A percentile compares a stretch with the other conserved stretches of the same genome.
phyloP scores from a whole-genome alignment of 1,140 invertebrate species.

The Apis dorsata region DNA sequence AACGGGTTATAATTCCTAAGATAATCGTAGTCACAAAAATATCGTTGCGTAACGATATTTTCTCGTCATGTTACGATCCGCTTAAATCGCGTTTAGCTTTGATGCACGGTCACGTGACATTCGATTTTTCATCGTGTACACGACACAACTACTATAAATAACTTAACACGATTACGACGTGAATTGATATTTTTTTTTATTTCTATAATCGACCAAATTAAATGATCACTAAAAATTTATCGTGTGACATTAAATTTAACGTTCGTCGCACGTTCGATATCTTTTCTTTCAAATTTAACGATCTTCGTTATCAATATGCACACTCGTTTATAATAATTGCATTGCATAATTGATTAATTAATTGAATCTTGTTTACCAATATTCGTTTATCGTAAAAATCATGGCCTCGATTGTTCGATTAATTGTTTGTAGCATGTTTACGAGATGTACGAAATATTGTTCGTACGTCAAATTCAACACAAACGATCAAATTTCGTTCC shows the following conservation, averaged over 20 bases:
- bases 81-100: neutral
- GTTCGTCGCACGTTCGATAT: neutral
- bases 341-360: constrained; percentile 1
- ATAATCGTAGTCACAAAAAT: neutral
- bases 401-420: neutral
- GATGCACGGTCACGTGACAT: neutral
- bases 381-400: neutral
- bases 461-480: neutral
- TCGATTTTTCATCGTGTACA: neutral
- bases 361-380: constrained; percentile 7
- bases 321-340: neutral
- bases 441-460: neutral
- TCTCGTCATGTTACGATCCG: neutral
- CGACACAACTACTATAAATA: neutral
- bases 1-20: neutral
- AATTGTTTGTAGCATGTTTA: neutral
- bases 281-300: constrained; percentile 3
- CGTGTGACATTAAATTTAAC: neutral
- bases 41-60: neutral
- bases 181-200: too few relatives aligned
- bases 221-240: neutral
- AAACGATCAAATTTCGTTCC: neutral
- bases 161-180: neutral
- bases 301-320: neutral
- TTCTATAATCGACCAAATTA: neutral